These are phyloP conservation scores for Sebastiscus tertius DNA, from an alignment of 2,797 vertebrate species.

Conservation along the genomic window DNA sequence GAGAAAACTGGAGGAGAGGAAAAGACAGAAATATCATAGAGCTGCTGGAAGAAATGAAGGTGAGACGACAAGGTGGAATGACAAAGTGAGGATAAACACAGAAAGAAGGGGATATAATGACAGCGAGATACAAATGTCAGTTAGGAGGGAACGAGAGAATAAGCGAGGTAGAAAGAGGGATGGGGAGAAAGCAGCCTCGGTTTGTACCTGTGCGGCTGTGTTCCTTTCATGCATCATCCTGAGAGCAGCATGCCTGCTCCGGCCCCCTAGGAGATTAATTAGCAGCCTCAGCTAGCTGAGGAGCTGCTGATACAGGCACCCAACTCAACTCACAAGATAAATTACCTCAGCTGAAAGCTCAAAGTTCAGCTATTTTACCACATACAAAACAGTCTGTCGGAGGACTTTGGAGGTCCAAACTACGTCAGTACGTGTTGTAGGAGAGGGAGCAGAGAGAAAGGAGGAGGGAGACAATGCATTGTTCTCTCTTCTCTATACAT, in stretches of 20 bases:
- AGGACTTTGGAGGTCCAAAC: conserved; percentile 35
- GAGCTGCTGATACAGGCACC: conserved; percentile 68
- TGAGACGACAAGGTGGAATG: neutral
- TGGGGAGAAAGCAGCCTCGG: neutral
- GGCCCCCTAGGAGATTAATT: conserved; percentile 71
- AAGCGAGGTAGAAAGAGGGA: conserved; percentile 1
- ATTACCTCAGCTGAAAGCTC: conserved; percentile 66
- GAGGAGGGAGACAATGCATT: neutral
- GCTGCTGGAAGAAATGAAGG: neutral
- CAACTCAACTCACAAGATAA: conserved; percentile 63
- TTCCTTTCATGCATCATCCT: conserved; percentile 69
- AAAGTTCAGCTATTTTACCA: conserved; percentile 75
- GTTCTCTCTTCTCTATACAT: conserved; percentile 5
- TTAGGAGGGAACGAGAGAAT: conserved; percentile 1
- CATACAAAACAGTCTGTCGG: conserved; percentile 33
- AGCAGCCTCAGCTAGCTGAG: conserved; percentile 50
- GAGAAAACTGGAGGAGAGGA: neutral
- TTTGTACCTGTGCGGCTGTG: conserved; percentile 40
- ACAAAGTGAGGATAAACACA: neutral
- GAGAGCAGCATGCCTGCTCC: conserved; percentile 52
- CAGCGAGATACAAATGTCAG: conserved; percentile 2
- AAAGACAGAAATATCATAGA: neutral
- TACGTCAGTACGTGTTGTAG: conserved; percentile 13
- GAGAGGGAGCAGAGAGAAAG: neutral
- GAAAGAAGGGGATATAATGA: neutral